Evolutionary conservation across 2,888 invertebrate genomes (phyloP), one percentile per base, ranked within the genome.

Genomic region (Hirtodrosophila cameraria): DNA sequence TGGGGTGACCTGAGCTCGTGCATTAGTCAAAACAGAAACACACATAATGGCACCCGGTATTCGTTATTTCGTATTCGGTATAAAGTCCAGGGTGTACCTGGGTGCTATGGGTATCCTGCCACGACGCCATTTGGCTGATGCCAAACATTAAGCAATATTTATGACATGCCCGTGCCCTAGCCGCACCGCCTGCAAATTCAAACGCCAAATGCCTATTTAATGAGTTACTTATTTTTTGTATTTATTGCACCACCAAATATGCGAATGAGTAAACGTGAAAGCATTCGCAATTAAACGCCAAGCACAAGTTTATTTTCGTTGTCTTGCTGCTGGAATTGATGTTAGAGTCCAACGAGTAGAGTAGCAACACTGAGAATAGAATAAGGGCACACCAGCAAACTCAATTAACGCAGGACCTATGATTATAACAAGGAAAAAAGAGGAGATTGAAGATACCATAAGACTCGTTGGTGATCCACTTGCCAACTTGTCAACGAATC

Each of bases 161-260:
- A 80, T 86, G 84, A 80, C 77, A 64, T 46, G 12, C 12, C 30
- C 28, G 11, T 18, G 16, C 12, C 20, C 33, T 1, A 25, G 0
- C 13, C 38, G 3, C 11, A 16, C 30, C 6, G 6, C 9, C 27
- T 79, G 83, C 78, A 74, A 61, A 75, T 69, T 75, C 70, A 70
- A 75, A 62, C 67, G 80, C 80, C 86, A 81, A 87, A 81, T 87
- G 87, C 87, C 65, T 81, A 82, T 81, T 87, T 81, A 81, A 81
- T 87, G 87, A 87, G 87, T 85, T 81, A 81, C 87, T 81, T 81
- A 81, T 81, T 87, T 87, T 77, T 83, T 79, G 65, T 80, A 80
- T 80, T 80, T 80, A 80, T 80, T 86, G 85, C 86, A 86, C 23
- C 50, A 62, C 48, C 11, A 65, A 82, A 85, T 71, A 63, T 71